Evolutionary conservation across 2,113 vertebrate genomes (phyloP).

Genomic region (Podocnemis expansa): DNA sequence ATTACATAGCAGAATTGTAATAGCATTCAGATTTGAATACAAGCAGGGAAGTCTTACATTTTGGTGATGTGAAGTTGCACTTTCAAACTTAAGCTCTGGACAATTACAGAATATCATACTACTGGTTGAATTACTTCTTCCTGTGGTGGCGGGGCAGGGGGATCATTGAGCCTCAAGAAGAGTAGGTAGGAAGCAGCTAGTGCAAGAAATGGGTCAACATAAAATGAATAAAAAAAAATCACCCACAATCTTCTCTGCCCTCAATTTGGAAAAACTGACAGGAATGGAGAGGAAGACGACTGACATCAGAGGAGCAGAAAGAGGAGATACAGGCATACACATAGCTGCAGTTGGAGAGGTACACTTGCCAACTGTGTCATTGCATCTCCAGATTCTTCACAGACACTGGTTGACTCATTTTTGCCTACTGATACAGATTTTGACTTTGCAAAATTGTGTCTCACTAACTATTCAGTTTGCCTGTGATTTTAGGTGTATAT

Average conservation of each 20-base stretch:
- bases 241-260: neutral
- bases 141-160: rapidly evolving
- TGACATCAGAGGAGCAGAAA: neutral
- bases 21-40: conserved; percentile 4
- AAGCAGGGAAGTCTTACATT: neutral
- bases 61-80: neutral
- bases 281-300: neutral
- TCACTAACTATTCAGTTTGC: neutral
- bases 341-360: neutral
- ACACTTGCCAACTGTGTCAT: neutral
- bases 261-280: neutral
- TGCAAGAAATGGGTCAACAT: neutral
- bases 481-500: neutral
- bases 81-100: neutral
- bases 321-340: neutral
- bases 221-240: neutral
- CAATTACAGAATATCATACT: neutral
- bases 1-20: neutral
- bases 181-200: neutral
- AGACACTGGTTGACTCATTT: neutral
- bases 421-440: neutral
- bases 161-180: neutral
- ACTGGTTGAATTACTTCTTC: neutral
- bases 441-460: neutral
- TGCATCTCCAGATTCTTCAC: neutral